Evolutionary conservation across 53 echinoderm and acorn worm species (phyloP).

Genomic region (Paracentrotus lividus): DNA sequence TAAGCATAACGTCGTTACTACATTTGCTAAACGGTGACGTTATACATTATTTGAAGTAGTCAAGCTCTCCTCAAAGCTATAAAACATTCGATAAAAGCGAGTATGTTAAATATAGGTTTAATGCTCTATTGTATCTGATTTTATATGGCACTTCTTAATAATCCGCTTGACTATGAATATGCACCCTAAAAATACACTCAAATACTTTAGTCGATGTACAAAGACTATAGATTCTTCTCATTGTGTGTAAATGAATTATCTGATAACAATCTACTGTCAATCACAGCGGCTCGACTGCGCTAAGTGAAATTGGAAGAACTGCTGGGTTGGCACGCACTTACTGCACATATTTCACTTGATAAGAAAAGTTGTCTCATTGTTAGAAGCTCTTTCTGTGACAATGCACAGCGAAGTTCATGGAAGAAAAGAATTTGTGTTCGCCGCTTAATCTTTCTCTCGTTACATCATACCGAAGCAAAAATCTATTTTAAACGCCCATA

Average conservation of each 20-base stretch:
- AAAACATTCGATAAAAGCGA: neutral
- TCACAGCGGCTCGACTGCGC: neutral
- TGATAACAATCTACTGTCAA: too few species aligned
- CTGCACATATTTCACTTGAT: too few species aligned
- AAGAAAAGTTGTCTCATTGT: too few species aligned
- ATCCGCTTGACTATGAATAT: neutral
- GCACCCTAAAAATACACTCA: conserved; percentile 29
- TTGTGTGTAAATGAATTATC: too few species aligned
- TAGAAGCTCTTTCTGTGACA: too few species aligned
- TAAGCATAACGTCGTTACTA: too few species aligned
- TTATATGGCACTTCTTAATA: conserved; percentile 32
- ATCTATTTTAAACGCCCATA: neutral
- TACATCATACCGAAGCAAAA: neutral
- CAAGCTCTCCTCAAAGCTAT: neutral
- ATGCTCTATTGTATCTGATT: neutral
- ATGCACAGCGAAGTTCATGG: too few species aligned
- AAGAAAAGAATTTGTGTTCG: too few species aligned
- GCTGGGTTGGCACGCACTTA: too few species aligned
- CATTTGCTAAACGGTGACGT: conserved; percentile 16
- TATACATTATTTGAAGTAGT: conserved; percentile 26
- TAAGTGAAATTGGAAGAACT: too few species aligned
- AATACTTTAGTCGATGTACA: neutral
- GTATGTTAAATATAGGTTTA: neutral
- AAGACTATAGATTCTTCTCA: conserved; percentile 16
- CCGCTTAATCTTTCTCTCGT: too few species aligned